phyloP scores from a whole-genome alignment of 2,888 invertebrate genomes.

The Nebria salina region DNA sequence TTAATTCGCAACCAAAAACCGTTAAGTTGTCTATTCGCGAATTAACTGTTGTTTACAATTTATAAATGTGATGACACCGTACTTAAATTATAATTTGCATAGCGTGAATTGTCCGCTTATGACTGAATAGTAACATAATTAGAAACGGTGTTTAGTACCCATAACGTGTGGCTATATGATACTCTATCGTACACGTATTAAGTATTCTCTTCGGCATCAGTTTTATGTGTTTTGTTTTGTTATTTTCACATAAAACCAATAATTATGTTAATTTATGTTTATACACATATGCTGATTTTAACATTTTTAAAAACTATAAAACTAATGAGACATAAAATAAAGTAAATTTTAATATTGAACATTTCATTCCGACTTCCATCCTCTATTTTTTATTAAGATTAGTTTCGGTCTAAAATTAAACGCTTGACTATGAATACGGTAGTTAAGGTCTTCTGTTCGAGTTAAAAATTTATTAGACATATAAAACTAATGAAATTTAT shows the following conservation, averaged over 20 bases:
- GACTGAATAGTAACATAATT: not conserved
- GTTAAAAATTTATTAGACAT: not conserved
- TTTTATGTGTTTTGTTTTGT: not conserved
- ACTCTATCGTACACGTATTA: not conserved
- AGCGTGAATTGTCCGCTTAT: constrained; percentile 12
- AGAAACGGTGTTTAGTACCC: constrained; percentile 1
- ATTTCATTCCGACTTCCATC: too few relatives aligned
- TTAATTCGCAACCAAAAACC: constrained; percentile 20
- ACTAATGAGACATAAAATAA: too few relatives aligned
- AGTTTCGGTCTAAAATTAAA: too few relatives aligned
- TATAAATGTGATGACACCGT: constrained; percentile 33
- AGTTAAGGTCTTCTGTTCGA: not conserved
- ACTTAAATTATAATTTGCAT: constrained; percentile 30
- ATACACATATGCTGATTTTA: not conserved
- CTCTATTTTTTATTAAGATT: too few relatives aligned
- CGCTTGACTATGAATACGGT: too few relatives aligned
- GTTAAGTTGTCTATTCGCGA: constrained; percentile 27
- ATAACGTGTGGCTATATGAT: not conserved
- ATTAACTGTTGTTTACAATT: constrained; percentile 36
- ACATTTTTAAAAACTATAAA: not conserved
- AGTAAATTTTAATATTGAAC: too few relatives aligned
- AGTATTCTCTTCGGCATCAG: not conserved
- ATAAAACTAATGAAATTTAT: not conserved
- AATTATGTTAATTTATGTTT: not conserved
- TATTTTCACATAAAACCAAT: not conserved